phyloP scores from a whole-genome alignment of 2,113 vertebrate species.

The Boleophthalmus pectinirostris region DNA sequence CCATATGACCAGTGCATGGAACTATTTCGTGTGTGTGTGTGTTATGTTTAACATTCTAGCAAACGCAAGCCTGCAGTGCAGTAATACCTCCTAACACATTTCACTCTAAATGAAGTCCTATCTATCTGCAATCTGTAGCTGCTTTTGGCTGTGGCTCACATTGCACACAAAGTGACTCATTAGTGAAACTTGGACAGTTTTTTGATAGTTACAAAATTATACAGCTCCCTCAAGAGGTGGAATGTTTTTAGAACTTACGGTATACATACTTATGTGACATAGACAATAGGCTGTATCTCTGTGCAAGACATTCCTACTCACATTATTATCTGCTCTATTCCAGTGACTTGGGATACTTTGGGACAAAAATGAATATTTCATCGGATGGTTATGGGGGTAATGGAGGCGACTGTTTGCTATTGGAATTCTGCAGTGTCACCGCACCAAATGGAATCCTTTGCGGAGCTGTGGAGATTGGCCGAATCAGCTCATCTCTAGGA shows the following conservation, averaged over 20 bases:
- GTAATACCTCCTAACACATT: conserved; percentile 35
- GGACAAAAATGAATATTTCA: conserved; percentile 79
- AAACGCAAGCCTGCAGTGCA: conserved; percentile 39
- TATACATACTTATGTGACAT: conserved; percentile 34
- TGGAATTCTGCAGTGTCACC: conserved; percentile 71
- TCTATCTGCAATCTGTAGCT: conserved; percentile 45
- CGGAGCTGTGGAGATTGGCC: conserved; percentile 50
- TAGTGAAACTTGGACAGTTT: conserved; percentile 33
- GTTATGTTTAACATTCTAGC: conserved; percentile 28
- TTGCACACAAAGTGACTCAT: conserved; percentile 58
- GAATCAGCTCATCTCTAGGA: conserved; percentile 66
- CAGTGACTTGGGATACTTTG: conserved; percentile 53
- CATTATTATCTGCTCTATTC: conserved; percentile 63
- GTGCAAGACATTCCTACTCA: conserved; percentile 32
- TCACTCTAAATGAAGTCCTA: conserved; percentile 42
- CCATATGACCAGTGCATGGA: conserved; percentile 30
- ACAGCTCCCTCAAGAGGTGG: conserved; percentile 47
- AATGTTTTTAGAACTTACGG: conserved; percentile 20
- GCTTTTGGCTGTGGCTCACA: conserved; percentile 46
- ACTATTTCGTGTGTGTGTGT: conserved; percentile 41
- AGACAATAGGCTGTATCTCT: conserved; percentile 22
- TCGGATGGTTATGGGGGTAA: conserved; percentile 64
- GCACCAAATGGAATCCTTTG: conserved; percentile 60
- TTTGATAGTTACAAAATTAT: conserved; percentile 36
- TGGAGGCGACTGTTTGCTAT: conserved; percentile 55